Evolutionary conservation across 1,140 invertebrate genomes (phyloP).

Genomic region (Drosophila jambulina): DNA sequence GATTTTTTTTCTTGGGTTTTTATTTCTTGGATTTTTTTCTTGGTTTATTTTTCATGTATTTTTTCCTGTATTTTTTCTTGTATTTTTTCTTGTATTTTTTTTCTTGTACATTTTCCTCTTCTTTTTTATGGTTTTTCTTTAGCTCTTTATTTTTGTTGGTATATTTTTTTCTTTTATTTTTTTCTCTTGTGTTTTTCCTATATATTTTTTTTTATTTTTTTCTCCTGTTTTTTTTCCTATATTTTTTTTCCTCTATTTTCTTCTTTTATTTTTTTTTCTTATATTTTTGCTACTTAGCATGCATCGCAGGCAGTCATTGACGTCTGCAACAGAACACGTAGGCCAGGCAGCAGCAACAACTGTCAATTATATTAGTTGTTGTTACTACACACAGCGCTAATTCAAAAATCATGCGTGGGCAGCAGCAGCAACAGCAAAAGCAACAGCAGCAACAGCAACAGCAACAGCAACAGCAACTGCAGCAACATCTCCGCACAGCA

Average conservation of each 20-base stretch:
- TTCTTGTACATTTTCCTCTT: not conserved
- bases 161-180: not conserved
- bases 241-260: not conserved
- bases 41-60: not conserved
- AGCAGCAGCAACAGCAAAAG: constrained; percentile 42
- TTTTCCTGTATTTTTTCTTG: not conserved
- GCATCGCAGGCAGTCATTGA: constrained; percentile 70
- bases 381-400: constrained; percentile 78
- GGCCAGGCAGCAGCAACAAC: constrained; percentile 70
- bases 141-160: constrained; percentile 1
- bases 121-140: not conserved
- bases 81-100: not conserved
- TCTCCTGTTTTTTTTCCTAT: not conserved
- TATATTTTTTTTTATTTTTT: constrained; percentile 13
- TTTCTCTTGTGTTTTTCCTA: too few relatives aligned
- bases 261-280: not conserved
- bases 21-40: not conserved
- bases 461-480: not conserved
- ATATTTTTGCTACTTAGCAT: constrained; percentile 69
- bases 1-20: not conserved
- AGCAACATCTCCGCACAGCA: constrained; percentile 52
- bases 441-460: constrained; percentile 45
- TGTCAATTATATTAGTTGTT: constrained; percentile 84
- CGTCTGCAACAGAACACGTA: constrained; percentile 78
- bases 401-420: constrained; percentile 83